Percentiles rank a stretch among this genome's conserved stretches.
Conservation (phyloP, 2,797 vertebrate genomes). For the Choloepus didactylus region DNA sequence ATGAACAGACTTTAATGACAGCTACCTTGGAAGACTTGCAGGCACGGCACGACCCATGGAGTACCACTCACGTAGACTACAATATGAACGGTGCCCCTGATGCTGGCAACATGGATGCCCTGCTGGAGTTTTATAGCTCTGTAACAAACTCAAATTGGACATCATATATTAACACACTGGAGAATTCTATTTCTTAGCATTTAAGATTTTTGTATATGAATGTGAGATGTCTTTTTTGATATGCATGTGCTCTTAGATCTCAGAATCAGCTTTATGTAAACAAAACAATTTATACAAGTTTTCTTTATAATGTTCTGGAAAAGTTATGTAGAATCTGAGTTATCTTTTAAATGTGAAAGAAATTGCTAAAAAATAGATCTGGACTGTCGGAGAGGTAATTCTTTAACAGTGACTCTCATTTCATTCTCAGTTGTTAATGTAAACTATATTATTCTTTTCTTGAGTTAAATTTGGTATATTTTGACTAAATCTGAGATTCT, state of each 20-base stretch:
- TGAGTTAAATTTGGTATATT: constrained; percentile 34
- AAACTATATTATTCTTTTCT: background rate
- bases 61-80: background rate
- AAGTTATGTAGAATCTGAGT: background rate
- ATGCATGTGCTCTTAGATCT: no score
- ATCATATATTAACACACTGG: background rate
- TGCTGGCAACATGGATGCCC: background rate
- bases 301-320: background rate
- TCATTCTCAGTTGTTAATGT: constrained; percentile 4
- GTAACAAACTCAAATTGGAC: constrained; percentile 38
- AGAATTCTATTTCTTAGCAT: constrained; percentile 35
- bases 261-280: no score
- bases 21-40: background rate
- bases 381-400: background rate
- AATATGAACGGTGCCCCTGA: background rate
- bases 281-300: no score
- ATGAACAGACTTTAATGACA: background rate
- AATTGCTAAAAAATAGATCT: background rate
- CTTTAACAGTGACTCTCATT: constrained; percentile 34
- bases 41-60: background rate
- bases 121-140: background rate
- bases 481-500: constrained; percentile 29
- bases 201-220: constrained; percentile 16
- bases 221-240: no score
- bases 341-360: background rate